Evolutionary conservation across 1,140 invertebrate species (phyloP), one percentile per base, ranked within the genome.

Genomic region (Pseudomyrmex gracilis): DNA sequence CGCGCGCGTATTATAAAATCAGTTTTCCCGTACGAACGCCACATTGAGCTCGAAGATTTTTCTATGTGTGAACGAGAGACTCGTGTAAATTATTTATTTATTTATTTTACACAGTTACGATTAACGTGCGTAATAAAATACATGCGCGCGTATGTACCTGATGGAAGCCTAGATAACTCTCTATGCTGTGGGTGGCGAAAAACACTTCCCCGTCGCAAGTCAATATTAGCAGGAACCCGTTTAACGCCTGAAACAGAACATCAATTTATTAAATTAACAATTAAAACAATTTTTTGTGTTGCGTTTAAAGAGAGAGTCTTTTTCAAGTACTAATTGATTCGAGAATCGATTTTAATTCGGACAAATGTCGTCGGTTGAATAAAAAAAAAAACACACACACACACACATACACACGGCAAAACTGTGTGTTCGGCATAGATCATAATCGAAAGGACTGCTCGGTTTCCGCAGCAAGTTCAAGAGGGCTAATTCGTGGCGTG

Each of bases 151-250:
- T 34, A 45, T 22, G 10, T 96, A 99, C 99, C 97, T 99, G 99
- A 96, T 99, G 99, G 96, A 99, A 99, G 92, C 99, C 99, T 90
- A 99, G 96, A 96, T 99, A 99, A 94, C 98, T 99, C 96, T 99
- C 99, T 93, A 99, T 99, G 94, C 98, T 99, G 95, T 99, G 98
- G 58, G 99, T 99, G 57, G 99, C 98, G 95, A 99, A 99, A 95
- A 99, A 99, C 24, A 99, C 98, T 95, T 99, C 99, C 71, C 99
- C 99, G 93, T 99, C 98, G 95, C 98, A 99, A 71, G 98, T 99
- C 73, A 99, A 96, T 92, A 99, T 99, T 95, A 99, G 97, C 92
- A 99, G 96, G 96, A 99, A 99, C 87, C 99, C 99, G 95, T 99
- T 99, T 92, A 99, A 95, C 87, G 99, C 99, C 98, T 99, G 96